phyloP scores from a whole-genome alignment of 2,888 invertebrate species.

The Drosophila kanekoi region DNA sequence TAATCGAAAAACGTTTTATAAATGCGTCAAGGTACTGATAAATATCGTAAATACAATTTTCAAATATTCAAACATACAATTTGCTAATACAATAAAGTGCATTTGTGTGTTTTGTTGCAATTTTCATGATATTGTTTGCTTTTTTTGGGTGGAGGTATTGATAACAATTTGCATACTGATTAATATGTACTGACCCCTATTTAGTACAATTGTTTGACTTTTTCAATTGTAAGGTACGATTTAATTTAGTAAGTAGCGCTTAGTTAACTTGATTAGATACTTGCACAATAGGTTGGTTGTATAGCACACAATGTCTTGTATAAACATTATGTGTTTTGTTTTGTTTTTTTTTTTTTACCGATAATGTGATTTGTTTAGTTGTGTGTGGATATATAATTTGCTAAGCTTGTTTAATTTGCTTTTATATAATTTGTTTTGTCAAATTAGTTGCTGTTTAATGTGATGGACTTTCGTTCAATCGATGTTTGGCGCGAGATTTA shows the following conservation, averaged over 20 bases:
- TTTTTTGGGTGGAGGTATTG: not conserved
- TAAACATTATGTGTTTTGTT: conserved; percentile 19
- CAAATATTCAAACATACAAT: conserved; percentile 47
- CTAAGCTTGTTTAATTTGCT: conserved; percentile 19
- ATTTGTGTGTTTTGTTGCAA: conserved; percentile 23
- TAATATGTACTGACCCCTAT: conserved; percentile 4
- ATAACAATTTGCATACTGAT: conserved; percentile 49
- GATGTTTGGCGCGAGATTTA: conserved; percentile 85
- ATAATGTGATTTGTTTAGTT: conserved; percentile 5
- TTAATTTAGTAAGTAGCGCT: conserved; percentile 42
- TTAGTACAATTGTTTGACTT: conserved; percentile 24
- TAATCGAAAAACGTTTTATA: conserved; percentile 51
- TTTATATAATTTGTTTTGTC: conserved; percentile 21
- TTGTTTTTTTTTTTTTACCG: conserved; percentile 4
- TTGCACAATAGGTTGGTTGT: conserved; percentile 19
- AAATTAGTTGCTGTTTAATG: conserved; percentile 71
- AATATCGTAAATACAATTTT: conserved; percentile 49
- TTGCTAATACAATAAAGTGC: conserved; percentile 50
- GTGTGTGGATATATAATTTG: conserved; percentile 26
- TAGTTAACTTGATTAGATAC: conserved; percentile 46
- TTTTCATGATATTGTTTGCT: not conserved
- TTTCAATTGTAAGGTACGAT: conserved; percentile 18
- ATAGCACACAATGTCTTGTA: conserved; percentile 17
- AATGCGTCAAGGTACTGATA: conserved; percentile 68
- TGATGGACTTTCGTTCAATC: conserved; percentile 85